phyloP scores from a whole-genome alignment of 2,797 vertebrate genomes.

The Pseudochromis fuscus region DNA sequence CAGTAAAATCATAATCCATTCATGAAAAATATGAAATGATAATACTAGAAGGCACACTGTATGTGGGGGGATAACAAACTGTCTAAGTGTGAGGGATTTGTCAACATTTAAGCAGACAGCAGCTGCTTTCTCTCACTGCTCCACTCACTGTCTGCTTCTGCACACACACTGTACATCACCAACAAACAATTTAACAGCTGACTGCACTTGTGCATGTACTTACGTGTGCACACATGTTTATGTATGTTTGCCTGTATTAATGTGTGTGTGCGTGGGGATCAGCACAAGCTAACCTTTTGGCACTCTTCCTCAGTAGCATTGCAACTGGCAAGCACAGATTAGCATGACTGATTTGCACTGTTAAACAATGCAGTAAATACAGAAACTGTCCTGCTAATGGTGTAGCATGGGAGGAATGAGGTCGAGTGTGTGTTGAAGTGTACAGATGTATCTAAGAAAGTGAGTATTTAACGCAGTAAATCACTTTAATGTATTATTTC shows the following conservation, averaged over 20 bases:
- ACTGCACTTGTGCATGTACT: conserved; percentile 54
- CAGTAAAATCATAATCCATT: conserved; percentile 31
- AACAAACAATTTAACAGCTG: conserved; percentile 68
- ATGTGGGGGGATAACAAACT: conserved; percentile 48
- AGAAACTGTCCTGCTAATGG: conserved; percentile 48
- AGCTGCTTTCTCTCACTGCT: conserved; percentile 34
- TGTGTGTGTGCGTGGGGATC: conserved; percentile 47
- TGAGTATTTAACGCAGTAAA: background rate
- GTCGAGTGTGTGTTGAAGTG: background rate
- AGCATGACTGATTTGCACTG: conserved; percentile 71
- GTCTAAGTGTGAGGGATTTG: conserved; percentile 62
- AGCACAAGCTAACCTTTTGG: conserved; percentile 45
- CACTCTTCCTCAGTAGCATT: conserved; percentile 32
- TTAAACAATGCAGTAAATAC: conserved; percentile 74
- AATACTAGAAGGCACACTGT: conserved; percentile 40
- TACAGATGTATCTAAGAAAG: background rate
- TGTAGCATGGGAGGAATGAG: conserved; percentile 12
- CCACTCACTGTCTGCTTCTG: conserved; percentile 40
- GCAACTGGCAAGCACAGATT: conserved; percentile 71
- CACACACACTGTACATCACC: conserved; percentile 44
- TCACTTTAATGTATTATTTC: background rate
- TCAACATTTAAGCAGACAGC: conserved; percentile 54
- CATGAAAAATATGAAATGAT: conserved; percentile 25
- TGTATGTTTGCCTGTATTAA: conserved; percentile 31
- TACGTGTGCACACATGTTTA: conserved; percentile 35